Evolutionary conservation across 2,888 invertebrate genomes (phyloP), one percentile per base, ranked within the genome.

Genomic region (Tetragonula carbonaria): DNA sequence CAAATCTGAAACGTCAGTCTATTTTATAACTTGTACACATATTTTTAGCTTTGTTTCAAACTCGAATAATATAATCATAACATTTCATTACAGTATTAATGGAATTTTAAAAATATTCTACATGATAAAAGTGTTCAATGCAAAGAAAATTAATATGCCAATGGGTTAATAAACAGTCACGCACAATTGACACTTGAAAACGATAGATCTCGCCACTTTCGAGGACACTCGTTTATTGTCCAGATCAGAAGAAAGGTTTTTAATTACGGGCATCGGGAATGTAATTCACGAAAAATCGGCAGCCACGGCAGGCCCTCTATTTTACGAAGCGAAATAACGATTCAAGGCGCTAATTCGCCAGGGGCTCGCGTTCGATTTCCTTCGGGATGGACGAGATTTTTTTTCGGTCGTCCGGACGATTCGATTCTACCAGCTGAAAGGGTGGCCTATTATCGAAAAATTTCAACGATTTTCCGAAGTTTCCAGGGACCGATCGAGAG

Each of bases 391-490:
- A 66, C 66, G 57, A 21, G 45, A 45, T 53, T 67, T 67, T 57
- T 65, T 51, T 33, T 28, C 16, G 18, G 21, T 45, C 28, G 18
- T 53, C 33, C 21, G 5, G 21, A 18, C 55, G 51, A 75, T 67
- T 79, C 67, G 57, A 59, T 57, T 67, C 74, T 4, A 1, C 28
- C 59, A 13, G 55, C 16, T 62, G 59, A 79, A 68, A 55, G 55
- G 57, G 33, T 18, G 62, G 63, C 62, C 76, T 45, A 80, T 80
- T 70, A 68, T 76, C 76, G 65, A 57, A 55, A 57, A 57, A 77
- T 81, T 71, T 55, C 53, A 76, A 71, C 82, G 82, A 82, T 82
- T 75, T 75, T 16, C 81, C 45, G 8, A 74, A 65, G 82, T 80
- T 74, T 59, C 71, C 51, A 45, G 57, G 57, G 51, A 33, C 38